Percentiles rank a stretch among this genome's conserved stretches.
Evolutionary conservation across 2,888 invertebrate genomes (phyloP).

Genomic region (Desoria tigrina): DNA sequence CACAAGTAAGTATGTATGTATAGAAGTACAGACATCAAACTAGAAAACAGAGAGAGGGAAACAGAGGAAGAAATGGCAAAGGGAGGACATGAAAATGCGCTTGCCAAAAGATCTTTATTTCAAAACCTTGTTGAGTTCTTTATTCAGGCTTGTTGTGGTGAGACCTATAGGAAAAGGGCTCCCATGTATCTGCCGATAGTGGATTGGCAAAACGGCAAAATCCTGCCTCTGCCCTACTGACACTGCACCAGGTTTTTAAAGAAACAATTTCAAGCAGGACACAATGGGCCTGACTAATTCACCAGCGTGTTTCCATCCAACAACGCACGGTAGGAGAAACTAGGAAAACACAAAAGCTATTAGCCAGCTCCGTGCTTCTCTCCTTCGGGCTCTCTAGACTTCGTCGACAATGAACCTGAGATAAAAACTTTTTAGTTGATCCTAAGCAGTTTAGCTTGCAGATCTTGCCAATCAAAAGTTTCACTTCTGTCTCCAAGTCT

Average conservation of each 20-base stretch:
- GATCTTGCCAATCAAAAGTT: not conserved
- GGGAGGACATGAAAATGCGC: conserved; percentile 9
- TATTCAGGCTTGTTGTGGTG: conserved; percentile 17
- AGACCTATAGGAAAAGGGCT: not conserved
- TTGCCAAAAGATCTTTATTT: conserved; percentile 9
- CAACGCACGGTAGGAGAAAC: too few relatives aligned
- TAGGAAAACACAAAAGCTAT: not conserved
- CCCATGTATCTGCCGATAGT: too few relatives aligned
- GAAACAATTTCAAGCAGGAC: too few relatives aligned
- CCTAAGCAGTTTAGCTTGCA: not conserved
- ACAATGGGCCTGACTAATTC: too few relatives aligned
- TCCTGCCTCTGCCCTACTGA: too few relatives aligned
- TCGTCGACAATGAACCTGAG: not conserved
- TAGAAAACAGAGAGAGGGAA: too few relatives aligned
- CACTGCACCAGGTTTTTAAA: too few relatives aligned
- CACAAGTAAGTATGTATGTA: too few relatives aligned
- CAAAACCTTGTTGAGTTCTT: conserved; percentile 16
- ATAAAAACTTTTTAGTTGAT: conserved; percentile 3
- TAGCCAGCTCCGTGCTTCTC: not conserved
- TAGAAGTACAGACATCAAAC: too few relatives aligned
- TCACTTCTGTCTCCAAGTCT: not conserved
- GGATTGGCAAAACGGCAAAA: too few relatives aligned
- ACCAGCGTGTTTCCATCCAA: too few relatives aligned
- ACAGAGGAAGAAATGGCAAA: not conserved
- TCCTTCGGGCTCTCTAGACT: not conserved